Percentiles rank a stretch among this genome's conserved stretches.
Evolutionary conservation across 2,113 vertebrate species (phyloP).

Genomic region (Corythornis cristatus): DNA sequence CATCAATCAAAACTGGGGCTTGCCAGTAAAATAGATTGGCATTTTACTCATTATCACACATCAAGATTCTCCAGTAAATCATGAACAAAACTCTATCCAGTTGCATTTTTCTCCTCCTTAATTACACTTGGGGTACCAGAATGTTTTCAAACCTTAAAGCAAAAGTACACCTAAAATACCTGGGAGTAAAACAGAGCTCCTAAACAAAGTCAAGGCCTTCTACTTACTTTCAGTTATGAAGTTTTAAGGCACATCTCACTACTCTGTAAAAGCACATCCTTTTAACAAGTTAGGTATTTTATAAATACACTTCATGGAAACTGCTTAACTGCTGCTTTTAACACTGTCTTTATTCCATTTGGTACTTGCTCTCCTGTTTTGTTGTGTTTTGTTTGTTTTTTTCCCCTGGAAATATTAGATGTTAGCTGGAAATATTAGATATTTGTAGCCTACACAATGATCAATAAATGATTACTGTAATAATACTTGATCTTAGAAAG

Average conservation of each 20-base stretch:
- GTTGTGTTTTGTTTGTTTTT: background rate
- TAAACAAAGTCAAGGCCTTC: background rate
- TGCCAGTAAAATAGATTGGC: constrained; percentile 24
- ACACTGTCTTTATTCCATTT: background rate
- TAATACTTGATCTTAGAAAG: background rate
- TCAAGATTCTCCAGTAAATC: constrained; percentile 51
- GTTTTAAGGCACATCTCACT: background rate
- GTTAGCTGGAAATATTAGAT: background rate
- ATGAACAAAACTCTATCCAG: background rate
- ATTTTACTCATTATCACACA: constrained; percentile 57
- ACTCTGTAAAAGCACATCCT: background rate
- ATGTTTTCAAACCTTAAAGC: constrained; percentile 14
- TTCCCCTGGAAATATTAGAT: background rate
- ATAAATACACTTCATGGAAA: background rate
- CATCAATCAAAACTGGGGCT: constrained; percentile 41
- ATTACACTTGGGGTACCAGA: background rate
- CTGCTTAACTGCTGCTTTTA: background rate
- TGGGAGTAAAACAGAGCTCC: background rate
- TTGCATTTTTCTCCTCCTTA: background rate
- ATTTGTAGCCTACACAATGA: background rate
- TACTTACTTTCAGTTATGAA: background rate
- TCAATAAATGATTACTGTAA: background rate
- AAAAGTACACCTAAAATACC: background rate
- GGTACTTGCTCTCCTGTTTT: background rate
- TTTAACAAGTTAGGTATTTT: background rate